phyloP scores from a whole-genome alignment of 37 sponge, comb jelly and placozoan genomes.

The Chondrilla cf. caribensis region DNA sequence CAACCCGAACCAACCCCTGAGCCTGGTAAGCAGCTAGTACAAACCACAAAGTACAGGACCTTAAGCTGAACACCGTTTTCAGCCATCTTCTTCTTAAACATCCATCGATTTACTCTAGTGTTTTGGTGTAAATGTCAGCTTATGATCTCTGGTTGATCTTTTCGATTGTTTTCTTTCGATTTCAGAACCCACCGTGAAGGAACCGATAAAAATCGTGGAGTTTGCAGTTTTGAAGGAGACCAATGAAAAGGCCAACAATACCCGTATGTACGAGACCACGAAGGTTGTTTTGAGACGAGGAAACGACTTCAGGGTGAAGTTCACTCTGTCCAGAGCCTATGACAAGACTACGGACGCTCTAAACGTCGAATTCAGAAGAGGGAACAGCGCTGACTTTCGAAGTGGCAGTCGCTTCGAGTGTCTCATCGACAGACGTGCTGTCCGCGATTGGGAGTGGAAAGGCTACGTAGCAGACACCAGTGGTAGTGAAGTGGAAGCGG shows the following conservation, averaged over 20 bases:
- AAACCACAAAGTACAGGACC: too few species aligned
- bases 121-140: too few species aligned
- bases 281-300: slow-evolving; percentile 14
- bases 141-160: too few species aligned
- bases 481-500: not conserved
- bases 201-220: not conserved
- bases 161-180: too few species aligned
- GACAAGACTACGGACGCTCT: not conserved
- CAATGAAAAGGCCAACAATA: not conserved
- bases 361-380: slow-evolving; percentile 14
- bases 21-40: not conserved
- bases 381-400: not conserved
- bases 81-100: too few species aligned
- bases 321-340: not conserved
- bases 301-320: not conserved
- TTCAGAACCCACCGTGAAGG: not conserved
- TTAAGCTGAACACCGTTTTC: too few species aligned
- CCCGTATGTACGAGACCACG: not conserved
- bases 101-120: too few species aligned
- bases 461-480: not conserved
- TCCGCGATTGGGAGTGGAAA: slow-evolving; percentile 16
- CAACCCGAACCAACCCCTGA: not conserved
- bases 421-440: not conserved
- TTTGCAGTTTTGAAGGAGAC: not conserved
- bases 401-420: not conserved